phyloP scores from a whole-genome alignment of 2,888 invertebrate genomes.

The Ecdyonurus torrentis region DNA sequence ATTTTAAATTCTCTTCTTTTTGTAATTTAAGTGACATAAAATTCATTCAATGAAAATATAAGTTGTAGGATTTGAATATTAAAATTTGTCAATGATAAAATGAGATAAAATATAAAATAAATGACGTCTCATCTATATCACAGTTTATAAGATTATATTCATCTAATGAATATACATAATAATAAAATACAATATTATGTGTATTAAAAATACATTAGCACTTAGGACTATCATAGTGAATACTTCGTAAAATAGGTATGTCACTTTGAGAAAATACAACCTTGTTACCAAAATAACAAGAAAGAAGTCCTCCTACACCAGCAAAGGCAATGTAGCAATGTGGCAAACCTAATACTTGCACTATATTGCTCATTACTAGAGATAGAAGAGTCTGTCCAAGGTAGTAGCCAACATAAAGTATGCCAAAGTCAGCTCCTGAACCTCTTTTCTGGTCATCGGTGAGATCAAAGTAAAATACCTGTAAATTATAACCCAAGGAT shows the following conservation, averaged over 20 bases:
- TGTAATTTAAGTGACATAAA: too few relatives aligned
- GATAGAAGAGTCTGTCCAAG: conserved; percentile 29
- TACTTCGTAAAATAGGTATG: neutral
- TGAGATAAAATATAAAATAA: too few relatives aligned
- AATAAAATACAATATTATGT: too few relatives aligned
- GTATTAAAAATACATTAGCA: too few relatives aligned
- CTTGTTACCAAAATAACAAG: conserved; percentile 18
- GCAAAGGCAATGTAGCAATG: conserved; percentile 27
- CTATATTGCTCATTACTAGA: conserved; percentile 26
- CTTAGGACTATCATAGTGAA: neutral
- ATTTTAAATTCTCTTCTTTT: too few relatives aligned
- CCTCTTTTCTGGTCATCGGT: conserved; percentile 14
- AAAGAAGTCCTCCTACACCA: conserved; percentile 23
- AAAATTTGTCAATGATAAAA: too few relatives aligned
- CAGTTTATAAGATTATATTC: too few relatives aligned
- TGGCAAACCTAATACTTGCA: conserved; percentile 25
- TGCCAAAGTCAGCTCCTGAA: conserved; percentile 19
- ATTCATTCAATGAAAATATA: too few relatives aligned
- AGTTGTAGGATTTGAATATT: too few relatives aligned
- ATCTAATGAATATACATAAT: too few relatives aligned
- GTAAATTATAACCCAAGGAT: too few relatives aligned
- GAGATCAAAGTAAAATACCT: conserved; percentile 23
- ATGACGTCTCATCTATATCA: too few relatives aligned
- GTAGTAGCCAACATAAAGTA: conserved; percentile 28
- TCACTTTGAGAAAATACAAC: conserved; percentile 14